Percentiles rank a stretch among this genome's conserved stretches.
Evolutionary conservation across 2,797 vertebrate species (phyloP).

Genomic region (Myiothlypis coronata): DNA sequence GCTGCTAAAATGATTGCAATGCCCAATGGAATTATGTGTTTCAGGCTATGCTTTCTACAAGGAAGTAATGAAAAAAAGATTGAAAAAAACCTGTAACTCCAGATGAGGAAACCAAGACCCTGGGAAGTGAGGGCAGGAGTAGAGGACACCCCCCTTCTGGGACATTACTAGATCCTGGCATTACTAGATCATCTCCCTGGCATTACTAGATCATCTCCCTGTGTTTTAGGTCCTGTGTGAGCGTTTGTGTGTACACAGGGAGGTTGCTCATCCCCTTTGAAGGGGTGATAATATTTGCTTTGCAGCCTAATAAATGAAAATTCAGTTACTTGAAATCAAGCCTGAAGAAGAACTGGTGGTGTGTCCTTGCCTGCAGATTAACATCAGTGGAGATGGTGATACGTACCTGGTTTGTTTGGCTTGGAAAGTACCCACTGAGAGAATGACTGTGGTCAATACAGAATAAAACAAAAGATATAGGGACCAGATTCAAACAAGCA

Average conservation of each 20-base stretch:
- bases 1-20: background rate
- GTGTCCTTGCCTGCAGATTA: background rate
- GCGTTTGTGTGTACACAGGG: accelerated
- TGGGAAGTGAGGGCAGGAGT: background rate
- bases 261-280: background rate
- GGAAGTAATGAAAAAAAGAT: background rate
- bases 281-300: background rate
- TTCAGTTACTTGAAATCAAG: background rate
- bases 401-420: background rate
- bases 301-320: background rate
- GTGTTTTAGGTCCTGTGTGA: background rate
- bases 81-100: background rate
- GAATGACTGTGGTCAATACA: background rate
- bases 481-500: background rate
- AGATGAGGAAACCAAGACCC: background rate
- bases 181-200: background rate
- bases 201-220: background rate
- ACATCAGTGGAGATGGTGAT: background rate
- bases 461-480: background rate
- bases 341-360: background rate
- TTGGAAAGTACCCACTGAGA: background rate
- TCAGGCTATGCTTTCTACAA: background rate
- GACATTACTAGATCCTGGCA: background rate
- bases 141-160: background rate
- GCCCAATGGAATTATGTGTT: background rate